These are phyloP conservation scores for Rhyzopertha dominica DNA, from an alignment of 1,140 invertebrate species.

Conservation along the genomic window DNA sequence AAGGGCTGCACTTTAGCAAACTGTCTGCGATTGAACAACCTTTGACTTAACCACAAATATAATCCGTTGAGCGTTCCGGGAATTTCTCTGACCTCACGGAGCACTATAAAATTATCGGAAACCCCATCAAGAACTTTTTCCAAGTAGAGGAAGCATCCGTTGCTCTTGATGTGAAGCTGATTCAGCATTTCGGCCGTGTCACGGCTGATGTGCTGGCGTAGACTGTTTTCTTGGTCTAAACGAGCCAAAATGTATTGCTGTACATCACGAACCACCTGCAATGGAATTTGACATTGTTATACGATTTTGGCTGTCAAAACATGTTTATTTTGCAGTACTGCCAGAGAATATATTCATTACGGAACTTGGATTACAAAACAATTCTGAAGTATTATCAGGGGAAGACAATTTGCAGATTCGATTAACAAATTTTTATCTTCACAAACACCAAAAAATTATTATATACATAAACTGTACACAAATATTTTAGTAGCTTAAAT, in stretches of 20 bases:
- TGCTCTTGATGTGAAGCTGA: conserved; percentile 93
- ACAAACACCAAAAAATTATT: no score
- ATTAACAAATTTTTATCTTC: no score
- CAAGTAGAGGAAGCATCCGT: conserved; percentile 91
- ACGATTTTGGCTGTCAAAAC: no score
- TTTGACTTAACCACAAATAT: conserved; percentile 91
- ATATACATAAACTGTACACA: no score
- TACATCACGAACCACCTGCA: conserved; percentile 74
- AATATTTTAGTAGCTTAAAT: no score
- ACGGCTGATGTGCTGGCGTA: conserved; percentile 72
- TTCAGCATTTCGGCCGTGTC: conserved; percentile 93
- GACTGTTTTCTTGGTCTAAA: conserved; percentile 75
- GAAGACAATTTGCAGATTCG: no score
- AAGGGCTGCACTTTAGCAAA: conserved; percentile 82
- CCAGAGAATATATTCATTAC: no score
- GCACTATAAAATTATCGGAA: conserved; percentile 85
- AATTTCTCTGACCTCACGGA: conserved; percentile 81
- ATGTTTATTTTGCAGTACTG: no score
- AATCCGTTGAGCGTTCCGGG: conserved; percentile 92
- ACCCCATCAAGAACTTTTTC: conserved; percentile 92
- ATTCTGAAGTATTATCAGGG: no score
- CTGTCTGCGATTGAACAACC: conserved; percentile 83
- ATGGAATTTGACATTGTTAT: no score
- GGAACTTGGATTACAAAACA: no score
- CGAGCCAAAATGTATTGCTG: conserved; percentile 92